Percentiles rank a stretch among this genome's conserved stretches.
These are phyloP conservation scores for Pseudorectes ferrugineus DNA, from an alignment of 2,113 vertebrate species.

Conservation along the genomic window DNA sequence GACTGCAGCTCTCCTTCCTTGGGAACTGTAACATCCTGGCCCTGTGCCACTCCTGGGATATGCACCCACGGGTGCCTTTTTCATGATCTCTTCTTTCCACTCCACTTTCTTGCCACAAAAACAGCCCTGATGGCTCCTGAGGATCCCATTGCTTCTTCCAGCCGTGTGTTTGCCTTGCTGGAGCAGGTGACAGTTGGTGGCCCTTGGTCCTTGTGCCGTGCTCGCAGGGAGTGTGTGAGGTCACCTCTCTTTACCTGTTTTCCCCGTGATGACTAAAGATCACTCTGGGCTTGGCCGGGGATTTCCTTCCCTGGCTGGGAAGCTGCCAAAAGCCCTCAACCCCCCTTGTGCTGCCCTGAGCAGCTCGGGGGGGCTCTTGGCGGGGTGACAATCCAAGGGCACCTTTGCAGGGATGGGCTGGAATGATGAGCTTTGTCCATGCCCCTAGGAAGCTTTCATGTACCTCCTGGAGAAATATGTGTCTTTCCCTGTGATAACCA, in stretches of 20 bases:
- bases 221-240: accelerated
- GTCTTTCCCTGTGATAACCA: background rate
- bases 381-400: background rate
- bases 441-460: background rate
- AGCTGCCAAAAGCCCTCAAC: background rate
- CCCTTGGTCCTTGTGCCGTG: accelerated
- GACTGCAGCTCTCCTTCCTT: background rate
- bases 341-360: background rate
- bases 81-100: background rate
- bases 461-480: accelerated
- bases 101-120: accelerated
- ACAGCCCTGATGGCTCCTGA: background rate
- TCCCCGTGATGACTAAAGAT: background rate
- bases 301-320: background rate
- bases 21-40: background rate
- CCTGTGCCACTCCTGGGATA: accelerated
- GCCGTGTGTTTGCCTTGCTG: background rate
- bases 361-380: accelerated
- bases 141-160: background rate
- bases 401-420: background rate
- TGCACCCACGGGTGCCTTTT: background rate
- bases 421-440: background rate
- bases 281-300: background rate
- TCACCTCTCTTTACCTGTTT: background rate
- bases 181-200: background rate